Evolutionary conservation across 2,888 invertebrate genomes (phyloP).

Genomic region (Notodonta ziczac): DNA sequence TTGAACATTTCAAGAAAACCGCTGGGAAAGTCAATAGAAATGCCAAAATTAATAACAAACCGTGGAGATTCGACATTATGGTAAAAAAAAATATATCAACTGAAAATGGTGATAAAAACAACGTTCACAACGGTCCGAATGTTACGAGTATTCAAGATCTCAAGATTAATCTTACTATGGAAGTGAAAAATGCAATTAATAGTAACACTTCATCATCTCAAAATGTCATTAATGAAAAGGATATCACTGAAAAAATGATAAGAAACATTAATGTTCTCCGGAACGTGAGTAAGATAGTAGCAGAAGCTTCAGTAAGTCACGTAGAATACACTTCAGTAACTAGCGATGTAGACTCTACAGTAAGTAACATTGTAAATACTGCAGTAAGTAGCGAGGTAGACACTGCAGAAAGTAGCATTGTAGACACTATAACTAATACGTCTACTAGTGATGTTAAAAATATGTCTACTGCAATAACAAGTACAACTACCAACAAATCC

Average conservation of each 20-base stretch:
- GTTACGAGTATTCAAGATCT: neutral
- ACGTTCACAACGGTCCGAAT: neutral
- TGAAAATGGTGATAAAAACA: neutral
- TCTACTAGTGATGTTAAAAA: neutral
- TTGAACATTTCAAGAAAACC: slow-evolving; percentile 14
- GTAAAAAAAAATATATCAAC: neutral
- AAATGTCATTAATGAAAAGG: slow-evolving; percentile 1
- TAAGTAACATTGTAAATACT: too few species aligned
- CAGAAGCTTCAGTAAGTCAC: neutral
- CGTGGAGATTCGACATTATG: too few species aligned
- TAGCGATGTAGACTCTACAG: neutral
- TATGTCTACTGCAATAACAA: neutral
- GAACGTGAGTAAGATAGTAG: neutral
- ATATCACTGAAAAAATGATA: neutral
- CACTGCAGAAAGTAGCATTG: neutral
- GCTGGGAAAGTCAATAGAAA: slow-evolving; percentile 13
- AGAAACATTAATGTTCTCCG: neutral
- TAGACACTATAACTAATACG: neutral
- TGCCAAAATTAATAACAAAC: neutral
- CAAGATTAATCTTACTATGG: neutral
- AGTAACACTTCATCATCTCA: neutral
- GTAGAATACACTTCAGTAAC: too few species aligned
- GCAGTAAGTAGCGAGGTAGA: too few species aligned
- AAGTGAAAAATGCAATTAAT: neutral
- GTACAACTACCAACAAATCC: neutral